Conservation (phyloP, 2,797 vertebrate genomes). For the Xenentodon cancila region DNA sequence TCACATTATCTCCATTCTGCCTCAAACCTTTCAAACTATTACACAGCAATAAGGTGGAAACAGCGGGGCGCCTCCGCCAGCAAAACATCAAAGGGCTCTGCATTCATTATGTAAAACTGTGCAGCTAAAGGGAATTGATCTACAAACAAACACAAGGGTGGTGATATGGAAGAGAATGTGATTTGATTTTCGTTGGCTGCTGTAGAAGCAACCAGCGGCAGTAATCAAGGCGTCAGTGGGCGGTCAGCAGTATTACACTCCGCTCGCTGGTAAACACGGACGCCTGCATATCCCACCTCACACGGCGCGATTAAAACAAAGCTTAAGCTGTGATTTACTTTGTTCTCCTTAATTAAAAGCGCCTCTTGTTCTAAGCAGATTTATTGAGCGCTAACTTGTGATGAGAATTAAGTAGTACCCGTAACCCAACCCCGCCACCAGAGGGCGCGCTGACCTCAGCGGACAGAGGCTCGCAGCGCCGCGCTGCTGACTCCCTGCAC, state of each 20-base stretch:
- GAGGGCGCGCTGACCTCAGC: conserved; percentile 66
- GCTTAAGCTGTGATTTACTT: conserved; percentile 37
- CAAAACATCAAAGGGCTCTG: conserved; percentile 61
- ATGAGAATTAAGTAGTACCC: conserved; percentile 18
- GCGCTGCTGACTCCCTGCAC: conserved; percentile 2
- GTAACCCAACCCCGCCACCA: conserved; percentile 62
- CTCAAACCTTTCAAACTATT: conserved; percentile 31
- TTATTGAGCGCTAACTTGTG: background rate
- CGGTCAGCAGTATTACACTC: conserved; percentile 57
- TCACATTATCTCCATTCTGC: conserved; percentile 26
- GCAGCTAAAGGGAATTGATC: conserved; percentile 65
- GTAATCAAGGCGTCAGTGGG: conserved; percentile 67
- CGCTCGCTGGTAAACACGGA: conserved; percentile 50
- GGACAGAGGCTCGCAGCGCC: conserved; percentile 6
- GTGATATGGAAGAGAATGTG: conserved; percentile 62
- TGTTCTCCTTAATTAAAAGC: conserved; percentile 17
- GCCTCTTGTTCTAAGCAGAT: background rate
- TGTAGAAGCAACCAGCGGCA: conserved; percentile 64
- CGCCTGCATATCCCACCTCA: conserved; percentile 27
- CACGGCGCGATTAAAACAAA: conserved; percentile 42
- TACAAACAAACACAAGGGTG: conserved; percentile 67
- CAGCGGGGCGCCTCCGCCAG: conserved; percentile 55
- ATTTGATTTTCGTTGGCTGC: conserved; percentile 76
- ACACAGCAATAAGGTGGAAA: conserved; percentile 50
- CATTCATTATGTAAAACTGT: conserved; percentile 73